Conservation (phyloP, 2,888 invertebrate genomes). For the Plagodis pulveraria region DNA sequence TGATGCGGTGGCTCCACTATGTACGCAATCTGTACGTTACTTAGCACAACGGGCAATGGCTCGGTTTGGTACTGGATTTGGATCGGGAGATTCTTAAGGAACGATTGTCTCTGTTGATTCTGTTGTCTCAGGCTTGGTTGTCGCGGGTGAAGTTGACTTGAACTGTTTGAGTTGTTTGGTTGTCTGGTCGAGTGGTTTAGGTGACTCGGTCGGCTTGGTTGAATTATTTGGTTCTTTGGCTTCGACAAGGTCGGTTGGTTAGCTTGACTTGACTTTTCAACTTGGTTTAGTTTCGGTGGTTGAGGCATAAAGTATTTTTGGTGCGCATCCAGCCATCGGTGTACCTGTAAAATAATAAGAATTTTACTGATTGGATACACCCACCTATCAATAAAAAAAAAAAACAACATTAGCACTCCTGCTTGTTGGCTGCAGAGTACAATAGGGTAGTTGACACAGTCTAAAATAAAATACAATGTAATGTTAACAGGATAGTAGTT, state of each 20-base stretch:
- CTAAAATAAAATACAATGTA: too few relatives aligned
- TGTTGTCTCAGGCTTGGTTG: neutral
- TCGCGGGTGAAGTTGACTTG: neutral
- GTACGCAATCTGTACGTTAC: neutral
- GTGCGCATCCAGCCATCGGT: constrained; percentile 13
- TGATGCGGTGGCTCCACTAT: constrained; percentile 2
- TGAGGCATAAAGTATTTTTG: constrained; percentile 9
- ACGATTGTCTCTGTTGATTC: neutral
- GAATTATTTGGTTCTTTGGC: neutral
- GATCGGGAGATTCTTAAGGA: too few relatives aligned
- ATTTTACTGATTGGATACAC: too few relatives aligned
- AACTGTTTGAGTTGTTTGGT: neutral
- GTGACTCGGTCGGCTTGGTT: neutral
- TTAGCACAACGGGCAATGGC: constrained; percentile 3
- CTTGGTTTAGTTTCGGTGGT: neutral
- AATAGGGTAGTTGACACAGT: too few relatives aligned
- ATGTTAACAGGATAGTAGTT: too few relatives aligned
- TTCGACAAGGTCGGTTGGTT: neutral
- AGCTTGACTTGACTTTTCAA: neutral
- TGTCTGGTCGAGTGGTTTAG: too few relatives aligned
- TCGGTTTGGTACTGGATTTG: neutral
- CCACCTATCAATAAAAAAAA: too few relatives aligned
- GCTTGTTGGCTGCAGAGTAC: too few relatives aligned
- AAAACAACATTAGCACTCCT: too few relatives aligned
- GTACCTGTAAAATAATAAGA: constrained; percentile 6